Evolutionary conservation across 53 echinoderm and acorn worm species (phyloP), one percentile per base, ranked within the genome.

Genomic region (Holothuria leucospilota): DNA sequence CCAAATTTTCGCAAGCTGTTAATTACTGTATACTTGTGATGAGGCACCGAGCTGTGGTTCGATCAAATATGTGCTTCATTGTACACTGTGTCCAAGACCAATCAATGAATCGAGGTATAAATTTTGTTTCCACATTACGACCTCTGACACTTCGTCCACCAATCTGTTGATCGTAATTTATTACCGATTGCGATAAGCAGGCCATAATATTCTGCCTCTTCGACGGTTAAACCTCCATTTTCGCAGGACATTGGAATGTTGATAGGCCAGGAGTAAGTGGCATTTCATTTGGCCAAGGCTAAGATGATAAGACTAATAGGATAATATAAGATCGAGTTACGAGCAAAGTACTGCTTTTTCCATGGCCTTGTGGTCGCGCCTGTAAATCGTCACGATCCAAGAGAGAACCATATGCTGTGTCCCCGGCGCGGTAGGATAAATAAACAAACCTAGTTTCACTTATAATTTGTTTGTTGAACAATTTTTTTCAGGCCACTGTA

Each of bases 371-470:
- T 74, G 74, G 74, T 74, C 23, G 52, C 49, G 74, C 74, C 74
- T 74, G 74, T 49, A 49, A 52, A 74, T 49, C 52, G 74, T 74
- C 74, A 74, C 26, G 56, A 56, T 56, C 15, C 6, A 18, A 56
- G 56, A 1, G 18, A 56, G 41, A 74, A 74, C 46, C 74, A 74
- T 74, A 49, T 74, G 74, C 51, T 25, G 52, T 74, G 74, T 74
- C 74, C 74, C 74, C 52, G 51, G 52, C 74, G 46, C 74, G 52
- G 74, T 74, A 74, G 74, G n/a, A 74, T 74, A 74, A 74, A 74
- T 74, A 74, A 74, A 49, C 74, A 74, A 74, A 74, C 49, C 52
- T 74, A 74, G 74, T 74, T 74, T 74, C 74, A 74, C 74, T 74
- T 8, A 49, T 18, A 74, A 74, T 42, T 46, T 74, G 74, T 74